A percentile compares a stretch with the other conserved stretches of the same genome.
Evolutionary conservation across 2,888 invertebrate genomes (phyloP).

Genomic region (Crocallis elinguaria): DNA sequence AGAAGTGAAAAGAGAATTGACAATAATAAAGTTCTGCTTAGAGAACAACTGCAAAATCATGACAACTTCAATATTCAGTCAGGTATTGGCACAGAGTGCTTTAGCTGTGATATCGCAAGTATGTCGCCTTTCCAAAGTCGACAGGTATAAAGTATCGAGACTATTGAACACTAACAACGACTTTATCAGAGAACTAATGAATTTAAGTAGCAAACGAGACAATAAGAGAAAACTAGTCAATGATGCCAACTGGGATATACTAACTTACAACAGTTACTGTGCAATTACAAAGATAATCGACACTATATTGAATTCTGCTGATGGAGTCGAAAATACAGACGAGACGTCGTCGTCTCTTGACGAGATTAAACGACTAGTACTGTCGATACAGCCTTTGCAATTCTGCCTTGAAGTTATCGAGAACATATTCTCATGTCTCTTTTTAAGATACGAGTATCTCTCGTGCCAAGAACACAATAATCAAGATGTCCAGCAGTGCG

Average conservation of each 20-base stretch:
- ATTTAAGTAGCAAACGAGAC: conserved; percentile 55
- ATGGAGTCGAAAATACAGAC: conserved; percentile 60
- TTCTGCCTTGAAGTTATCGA: conserved; percentile 87
- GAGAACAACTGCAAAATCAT: conserved; percentile 80
- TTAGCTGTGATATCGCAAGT: conserved; percentile 80
- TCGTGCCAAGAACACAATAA: conserved; percentile 76
- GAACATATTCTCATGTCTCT: conserved; percentile 89
- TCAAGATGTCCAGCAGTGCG: conserved; percentile 68
- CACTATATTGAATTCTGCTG: conserved; percentile 71
- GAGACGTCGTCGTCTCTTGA: conserved; percentile 73
- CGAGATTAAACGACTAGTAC: conserved; percentile 75
- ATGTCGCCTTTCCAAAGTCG: conserved; percentile 76
- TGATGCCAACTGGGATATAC: conserved; percentile 71
- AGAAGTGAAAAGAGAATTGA: conserved; percentile 79
- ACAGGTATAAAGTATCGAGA: conserved; percentile 79
- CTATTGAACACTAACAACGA: conserved; percentile 77
- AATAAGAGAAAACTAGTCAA: conserved; percentile 47
- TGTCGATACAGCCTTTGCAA: conserved; percentile 73
- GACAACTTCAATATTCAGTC: conserved; percentile 78
- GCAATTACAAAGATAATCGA: conserved; percentile 80
- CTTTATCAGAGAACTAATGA: conserved; percentile 66
- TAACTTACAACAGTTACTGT: conserved; percentile 80
- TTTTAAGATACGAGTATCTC: conserved; percentile 87
- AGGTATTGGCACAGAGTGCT: conserved; percentile 75
- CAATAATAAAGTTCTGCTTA: conserved; percentile 78